A percentile compares a stretch with the other conserved stretches of the same genome.
phyloP scores from a whole-genome alignment of 2,888 invertebrate genomes.

The Resseliella maxima region DNA sequence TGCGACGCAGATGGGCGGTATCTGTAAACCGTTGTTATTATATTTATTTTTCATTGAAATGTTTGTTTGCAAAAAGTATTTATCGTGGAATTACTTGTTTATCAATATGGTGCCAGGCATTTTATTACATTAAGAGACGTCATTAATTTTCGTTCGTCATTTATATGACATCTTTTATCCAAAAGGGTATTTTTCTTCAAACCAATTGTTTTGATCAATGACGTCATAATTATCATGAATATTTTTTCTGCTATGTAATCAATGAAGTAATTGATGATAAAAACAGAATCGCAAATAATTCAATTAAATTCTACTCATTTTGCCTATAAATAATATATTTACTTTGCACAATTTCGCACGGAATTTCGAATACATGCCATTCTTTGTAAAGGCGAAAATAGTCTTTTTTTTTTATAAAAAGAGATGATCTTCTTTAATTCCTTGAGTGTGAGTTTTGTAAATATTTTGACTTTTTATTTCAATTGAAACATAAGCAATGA shows the following conservation, averaged over 20 bases:
- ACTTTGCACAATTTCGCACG: too few species aligned
- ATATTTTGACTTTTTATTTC: background rate
- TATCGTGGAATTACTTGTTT: background rate
- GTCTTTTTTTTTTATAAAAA: background rate
- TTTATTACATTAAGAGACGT: background rate
- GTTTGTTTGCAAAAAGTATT: background rate
- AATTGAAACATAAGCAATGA: too few species aligned
- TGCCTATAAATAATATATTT: background rate
- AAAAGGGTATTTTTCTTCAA: background rate
- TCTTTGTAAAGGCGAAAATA: background rate
- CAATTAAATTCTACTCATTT: background rate
- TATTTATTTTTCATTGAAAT: too few species aligned
- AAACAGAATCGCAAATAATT: background rate
- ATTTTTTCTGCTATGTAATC: background rate
- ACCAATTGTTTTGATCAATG: background rate
- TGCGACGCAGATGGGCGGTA: too few species aligned
- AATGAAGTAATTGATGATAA: background rate
- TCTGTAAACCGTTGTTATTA: too few species aligned
- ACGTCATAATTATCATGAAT: background rate
- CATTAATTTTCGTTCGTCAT: background rate
- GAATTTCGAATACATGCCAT: background rate
- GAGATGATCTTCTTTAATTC: background rate
- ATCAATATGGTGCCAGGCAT: background rate
- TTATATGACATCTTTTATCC: background rate
- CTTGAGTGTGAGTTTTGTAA: background rate